Percentiles rank a stretch among this genome's conserved stretches.
phyloP scores from a whole-genome alignment of 1,140 invertebrate genomes.

The Bradynema listronoti region DNA sequence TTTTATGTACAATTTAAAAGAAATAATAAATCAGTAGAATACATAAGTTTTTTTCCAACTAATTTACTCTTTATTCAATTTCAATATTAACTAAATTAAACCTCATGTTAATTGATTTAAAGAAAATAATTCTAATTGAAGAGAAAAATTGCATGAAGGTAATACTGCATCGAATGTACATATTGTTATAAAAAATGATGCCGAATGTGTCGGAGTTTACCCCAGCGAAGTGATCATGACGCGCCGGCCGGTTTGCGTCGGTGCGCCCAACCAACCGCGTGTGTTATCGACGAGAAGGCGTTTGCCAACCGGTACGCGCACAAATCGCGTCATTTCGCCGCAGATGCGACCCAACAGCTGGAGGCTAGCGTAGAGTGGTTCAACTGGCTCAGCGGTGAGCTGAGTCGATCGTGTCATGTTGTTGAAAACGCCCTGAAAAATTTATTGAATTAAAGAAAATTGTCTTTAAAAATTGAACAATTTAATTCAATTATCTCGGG shows the following conservation, averaged over 20 bases:
- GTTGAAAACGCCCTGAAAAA: conserved; percentile 38
- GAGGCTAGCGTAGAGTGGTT: conserved; percentile 24
- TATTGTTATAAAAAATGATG: background rate
- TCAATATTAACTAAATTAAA: too few relatives aligned
- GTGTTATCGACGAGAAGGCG: conserved; percentile 33
- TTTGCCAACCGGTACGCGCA: conserved; percentile 25
- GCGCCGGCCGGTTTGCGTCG: conserved; percentile 22
- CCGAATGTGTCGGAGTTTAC: too few relatives aligned
- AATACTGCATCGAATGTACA: background rate
- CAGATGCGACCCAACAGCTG: conserved; percentile 37
- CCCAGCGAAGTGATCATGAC: conserved; percentile 22
- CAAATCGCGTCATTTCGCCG: conserved; percentile 14
- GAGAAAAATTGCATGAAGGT: background rate
- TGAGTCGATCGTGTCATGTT: conserved; percentile 26
- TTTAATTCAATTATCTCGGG: too few relatives aligned
- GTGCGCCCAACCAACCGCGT: conserved; percentile 27
- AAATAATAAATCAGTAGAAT: too few relatives aligned
- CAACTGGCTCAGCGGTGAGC: conserved; percentile 35
- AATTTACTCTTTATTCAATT: too few relatives aligned
- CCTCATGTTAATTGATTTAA: too few relatives aligned
- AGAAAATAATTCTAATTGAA: background rate
- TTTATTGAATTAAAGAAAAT: too few relatives aligned
- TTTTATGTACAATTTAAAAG: too few relatives aligned
- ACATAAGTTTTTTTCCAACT: too few relatives aligned
- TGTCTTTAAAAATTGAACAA: too few relatives aligned